Percentiles rank a stretch among this genome's conserved stretches.
phyloP scores from a whole-genome alignment of 2,797 vertebrate species.

The Ambastaia sidthimunki region DNA sequence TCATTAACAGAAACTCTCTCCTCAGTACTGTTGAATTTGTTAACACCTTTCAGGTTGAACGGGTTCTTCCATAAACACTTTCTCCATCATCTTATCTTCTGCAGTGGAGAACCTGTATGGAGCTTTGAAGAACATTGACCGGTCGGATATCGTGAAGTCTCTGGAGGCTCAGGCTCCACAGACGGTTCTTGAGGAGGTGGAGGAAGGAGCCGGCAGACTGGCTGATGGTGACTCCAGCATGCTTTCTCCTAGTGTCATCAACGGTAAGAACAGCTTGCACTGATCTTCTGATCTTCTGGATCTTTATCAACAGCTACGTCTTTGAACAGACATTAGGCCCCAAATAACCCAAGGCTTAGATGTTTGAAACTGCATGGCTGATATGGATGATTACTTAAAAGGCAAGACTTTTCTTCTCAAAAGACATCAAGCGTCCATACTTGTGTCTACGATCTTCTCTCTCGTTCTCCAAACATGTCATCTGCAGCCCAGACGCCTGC shows the following conservation, averaged over 20 bases:
- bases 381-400: slow-evolving; percentile 56
- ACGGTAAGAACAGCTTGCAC: slow-evolving; percentile 83
- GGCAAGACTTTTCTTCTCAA: slow-evolving; percentile 60
- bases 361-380: slow-evolving; percentile 43
- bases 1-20: neutral
- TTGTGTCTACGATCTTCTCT: slow-evolving; percentile 69
- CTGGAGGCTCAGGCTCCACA: slow-evolving; percentile 84
- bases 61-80: neutral
- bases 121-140: slow-evolving; percentile 90
- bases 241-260: slow-evolving; percentile 88
- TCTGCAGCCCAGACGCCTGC: slow-evolving; percentile 77
- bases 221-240: slow-evolving; percentile 82
- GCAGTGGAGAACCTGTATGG: slow-evolving; percentile 89
- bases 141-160: slow-evolving; percentile 87
- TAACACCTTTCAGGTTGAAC: neutral
- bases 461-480: slow-evolving; percentile 76
- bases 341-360: slow-evolving; percentile 11
- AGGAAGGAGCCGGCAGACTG: slow-evolving; percentile 81
- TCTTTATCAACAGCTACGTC: neutral
- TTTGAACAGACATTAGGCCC: slow-evolving; percentile 14
- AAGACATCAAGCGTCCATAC: slow-evolving; percentile 74
- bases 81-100: neutral
- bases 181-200: slow-evolving; percentile 71
- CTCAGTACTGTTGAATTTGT: no score
- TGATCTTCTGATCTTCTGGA: slow-evolving; percentile 14